Evolutionary conservation across 1,140 invertebrate species (phyloP).

Genomic region (Eriosoma lanigerum): DNA sequence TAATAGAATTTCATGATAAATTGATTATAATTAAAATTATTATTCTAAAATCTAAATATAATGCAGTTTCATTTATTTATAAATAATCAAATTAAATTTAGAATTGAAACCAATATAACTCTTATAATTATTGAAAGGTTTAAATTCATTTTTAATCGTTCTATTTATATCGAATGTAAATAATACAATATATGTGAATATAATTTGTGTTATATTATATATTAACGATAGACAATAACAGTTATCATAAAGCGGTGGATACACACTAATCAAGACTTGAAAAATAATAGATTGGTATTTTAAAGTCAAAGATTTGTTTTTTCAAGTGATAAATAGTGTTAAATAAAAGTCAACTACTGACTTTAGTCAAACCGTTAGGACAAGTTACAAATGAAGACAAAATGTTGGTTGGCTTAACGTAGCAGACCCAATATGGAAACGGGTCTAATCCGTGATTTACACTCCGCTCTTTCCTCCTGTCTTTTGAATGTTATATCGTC

Average conservation of each 20-base stretch:
- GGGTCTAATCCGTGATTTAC: slow-evolving; percentile 40
- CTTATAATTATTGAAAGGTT: no score
- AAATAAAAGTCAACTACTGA: slow-evolving; percentile 46
- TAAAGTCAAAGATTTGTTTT: slow-evolving; percentile 4
- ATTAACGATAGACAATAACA: no score
- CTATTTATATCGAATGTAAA: no score
- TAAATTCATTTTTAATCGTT: no score
- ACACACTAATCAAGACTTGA: neutral
- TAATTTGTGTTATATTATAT: no score
- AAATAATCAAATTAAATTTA: no score
- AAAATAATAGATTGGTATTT: slow-evolving; percentile 10
- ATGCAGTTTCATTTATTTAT: no score
- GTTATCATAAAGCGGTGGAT: neutral
- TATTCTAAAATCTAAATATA: no score
- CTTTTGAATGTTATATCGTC: neutral
- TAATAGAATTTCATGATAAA: no score
- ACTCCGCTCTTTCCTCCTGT: slow-evolving; percentile 13
- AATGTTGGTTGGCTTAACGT: slow-evolving; percentile 28
- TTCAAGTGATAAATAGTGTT: slow-evolving; percentile 41
- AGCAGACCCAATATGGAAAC: slow-evolving; percentile 33
- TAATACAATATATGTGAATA: no score
- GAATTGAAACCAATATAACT: no score
- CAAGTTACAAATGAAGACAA: slow-evolving; percentile 50
- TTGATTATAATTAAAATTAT: no score
- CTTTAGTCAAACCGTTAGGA: slow-evolving; percentile 33